Conservation (phyloP, 2,888 invertebrate species). For the Eumerus sabulonum region DNA sequence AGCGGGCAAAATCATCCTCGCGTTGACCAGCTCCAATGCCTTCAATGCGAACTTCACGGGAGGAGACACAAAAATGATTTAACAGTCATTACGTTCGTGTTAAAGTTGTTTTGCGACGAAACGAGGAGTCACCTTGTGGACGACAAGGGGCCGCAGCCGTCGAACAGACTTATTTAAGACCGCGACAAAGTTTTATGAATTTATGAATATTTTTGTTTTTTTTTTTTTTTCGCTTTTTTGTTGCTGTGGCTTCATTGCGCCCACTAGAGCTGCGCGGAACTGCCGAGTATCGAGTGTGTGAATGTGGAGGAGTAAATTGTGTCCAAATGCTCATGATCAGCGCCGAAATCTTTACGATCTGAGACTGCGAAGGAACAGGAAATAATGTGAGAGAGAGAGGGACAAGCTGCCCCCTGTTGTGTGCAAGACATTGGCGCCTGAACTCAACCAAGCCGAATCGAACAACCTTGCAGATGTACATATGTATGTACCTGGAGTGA, state of each 20-base stretch:
- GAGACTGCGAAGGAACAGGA: conserved; percentile 3
- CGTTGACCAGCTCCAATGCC: conserved; percentile 8
- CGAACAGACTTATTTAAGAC: conserved; percentile 45
- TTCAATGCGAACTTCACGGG: conserved; percentile 24
- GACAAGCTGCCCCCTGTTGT: conserved; percentile 57
- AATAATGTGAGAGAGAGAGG: conserved; percentile 50
- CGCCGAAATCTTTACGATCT: conserved; percentile 38
- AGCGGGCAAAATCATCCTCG: conserved; percentile 40
- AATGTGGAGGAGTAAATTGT: conserved; percentile 57
- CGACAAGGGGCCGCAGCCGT: not conserved
- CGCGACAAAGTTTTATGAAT: conserved; percentile 66
- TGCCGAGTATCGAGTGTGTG: conserved; percentile 6
- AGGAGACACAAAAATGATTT: conserved; percentile 66
- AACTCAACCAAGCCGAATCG: not conserved
- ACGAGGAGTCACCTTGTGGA: conserved; percentile 53
- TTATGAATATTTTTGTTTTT: conserved; percentile 45
- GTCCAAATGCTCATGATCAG: conserved; percentile 61
- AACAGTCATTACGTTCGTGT: conserved; percentile 69
- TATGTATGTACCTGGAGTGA: too few relatives aligned
- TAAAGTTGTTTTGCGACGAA: conserved; percentile 54
- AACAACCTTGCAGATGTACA: too few relatives aligned
- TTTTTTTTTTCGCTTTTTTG: not conserved
- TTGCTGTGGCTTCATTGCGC: conserved; percentile 47
- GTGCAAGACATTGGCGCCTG: conserved; percentile 68
- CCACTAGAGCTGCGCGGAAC: conserved; percentile 50